Evolutionary conservation across 1,140 invertebrate species (phyloP), one percentile per base, ranked within the genome.

Genomic region (Drosophila navojoa): DNA sequence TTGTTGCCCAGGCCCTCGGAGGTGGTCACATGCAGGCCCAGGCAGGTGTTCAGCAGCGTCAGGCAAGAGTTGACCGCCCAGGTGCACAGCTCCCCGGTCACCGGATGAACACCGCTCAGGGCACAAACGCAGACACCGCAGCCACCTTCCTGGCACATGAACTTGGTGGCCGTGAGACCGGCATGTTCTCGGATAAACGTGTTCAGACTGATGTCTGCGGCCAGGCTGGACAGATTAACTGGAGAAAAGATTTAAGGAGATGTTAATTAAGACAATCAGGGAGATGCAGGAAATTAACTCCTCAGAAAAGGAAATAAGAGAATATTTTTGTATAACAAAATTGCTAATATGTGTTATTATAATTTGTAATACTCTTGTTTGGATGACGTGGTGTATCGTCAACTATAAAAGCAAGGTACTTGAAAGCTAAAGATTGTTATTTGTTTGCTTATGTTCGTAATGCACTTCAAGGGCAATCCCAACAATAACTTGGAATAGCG

Each of bases 91-190:
- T 93, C 93, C 59, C 93, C 93, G 9, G 89, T 93, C 1, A 93
- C 90, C 11, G 94, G 93, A 79, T 95, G 92, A 1, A 91, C 78
- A 0, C 93, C 92, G 42, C 92, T 93, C 1, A 94, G 94, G 3
- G 95, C 92, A 9, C 97, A 96, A 5, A 97, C 93, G 81, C 97
- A 98, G 0, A 94, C 94, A 0, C 97, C 97, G 82, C 97, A 98
- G 1, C 96, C 96, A 35, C 96, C 97, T 92, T 98, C 97, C 7
- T 94, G 92, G 79, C 97, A 98, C 95, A 96, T 96, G 5, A 93
- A 93, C 86, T 98, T 97, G 0, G 96, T 97, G 11, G 96, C 97
- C 27, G 93, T 95, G 0, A 97, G 92, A n/a, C 95, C 93, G 0
- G 94, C 94, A 79, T 94, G 79, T 22, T 95, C 93, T 1, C 96